Evolutionary conservation across 2,113 vertebrate genomes (phyloP), one percentile per base, ranked within the genome.

Genomic region (Petrocephalus zakoni): DNA sequence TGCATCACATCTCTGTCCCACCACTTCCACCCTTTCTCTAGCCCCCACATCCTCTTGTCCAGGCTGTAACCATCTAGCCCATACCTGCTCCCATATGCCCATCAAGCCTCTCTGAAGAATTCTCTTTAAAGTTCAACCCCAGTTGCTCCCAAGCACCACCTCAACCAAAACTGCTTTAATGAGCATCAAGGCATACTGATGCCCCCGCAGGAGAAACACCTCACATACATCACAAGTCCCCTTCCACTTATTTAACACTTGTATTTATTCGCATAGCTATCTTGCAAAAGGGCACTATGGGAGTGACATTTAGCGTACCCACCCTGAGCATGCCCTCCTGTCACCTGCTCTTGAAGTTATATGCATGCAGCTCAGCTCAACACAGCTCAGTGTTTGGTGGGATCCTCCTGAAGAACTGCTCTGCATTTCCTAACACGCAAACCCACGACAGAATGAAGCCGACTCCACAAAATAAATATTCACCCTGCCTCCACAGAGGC

Each of bases 81-180:
- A 61, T 19, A 47, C 81, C 22, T 34, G 42, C 4, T 49, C n/a
- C 15, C 15, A 49, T n/a, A 49, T 29, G 2, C n/a, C 52, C 42
- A 29, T 72, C 29, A 29, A 19, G 8, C 6, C n/a, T 75, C 47
- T 51, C 58, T 91, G 34, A 37, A 52, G 17, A 83, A 89, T 90
- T 90, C 88, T 86, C 81, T 85, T 86, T 89, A 78, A 87, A 85
- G 86, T 89, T 64, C 29, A 47, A 42, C 46, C 42, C 42, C 61
- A 22, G 82, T 87, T 19, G 64, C 82, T 88, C 52, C 5, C 15
- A 81, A 86, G 82, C 88, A 88, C 51, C 68, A 21, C 21, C 52
- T 72, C 85, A 58, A 52, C 86, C 29, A 85, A 78, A 88, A 51
- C 78, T 9, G 37, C 13, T 52, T 83, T 58, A 37, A 64, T 6